phyloP scores from a whole-genome alignment of 2,113 vertebrate genomes.

The Spea bombifrons region DNA sequence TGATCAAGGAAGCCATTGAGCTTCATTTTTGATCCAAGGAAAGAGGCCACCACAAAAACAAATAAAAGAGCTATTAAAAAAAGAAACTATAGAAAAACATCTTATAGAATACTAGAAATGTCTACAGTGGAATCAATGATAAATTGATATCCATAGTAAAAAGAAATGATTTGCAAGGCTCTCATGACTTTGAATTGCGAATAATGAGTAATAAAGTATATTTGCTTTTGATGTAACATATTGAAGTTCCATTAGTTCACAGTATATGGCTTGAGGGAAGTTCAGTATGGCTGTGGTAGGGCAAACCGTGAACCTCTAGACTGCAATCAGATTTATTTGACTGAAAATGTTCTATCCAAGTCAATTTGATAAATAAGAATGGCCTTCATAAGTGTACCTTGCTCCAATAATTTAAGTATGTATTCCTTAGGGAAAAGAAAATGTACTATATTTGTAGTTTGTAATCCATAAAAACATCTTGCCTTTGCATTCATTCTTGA shows the following conservation, averaged over 20 bases:
- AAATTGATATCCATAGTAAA: neutral
- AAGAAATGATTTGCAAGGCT: neutral
- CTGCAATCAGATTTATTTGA: slow-evolving; percentile 34
- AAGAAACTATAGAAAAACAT: neutral
- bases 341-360: slow-evolving; percentile 22
- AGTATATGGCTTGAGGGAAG: slow-evolving; percentile 1
- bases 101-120: neutral
- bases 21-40: neutral
- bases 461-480: slow-evolving; percentile 28
- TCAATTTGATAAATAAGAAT: slow-evolving; percentile 42
- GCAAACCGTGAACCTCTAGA: neutral
- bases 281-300: slow-evolving; percentile 6
- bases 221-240: neutral
- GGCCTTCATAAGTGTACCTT: slow-evolving; percentile 31
- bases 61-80: neutral
- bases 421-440: slow-evolving; percentile 18
- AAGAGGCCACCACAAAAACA: neutral
- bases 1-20: no score
- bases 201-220: neutral
- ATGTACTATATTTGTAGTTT: slow-evolving; percentile 25
- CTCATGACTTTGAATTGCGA: neutral
- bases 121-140: neutral
- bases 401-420: slow-evolving; percentile 31
- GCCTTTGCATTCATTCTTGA: slow-evolving; percentile 17
- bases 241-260: neutral